These are phyloP conservation scores for Caenorhabditis tropicalis DNA, from an alignment of 1,140 invertebrate genomes.

Conservation along the genomic window DNA sequence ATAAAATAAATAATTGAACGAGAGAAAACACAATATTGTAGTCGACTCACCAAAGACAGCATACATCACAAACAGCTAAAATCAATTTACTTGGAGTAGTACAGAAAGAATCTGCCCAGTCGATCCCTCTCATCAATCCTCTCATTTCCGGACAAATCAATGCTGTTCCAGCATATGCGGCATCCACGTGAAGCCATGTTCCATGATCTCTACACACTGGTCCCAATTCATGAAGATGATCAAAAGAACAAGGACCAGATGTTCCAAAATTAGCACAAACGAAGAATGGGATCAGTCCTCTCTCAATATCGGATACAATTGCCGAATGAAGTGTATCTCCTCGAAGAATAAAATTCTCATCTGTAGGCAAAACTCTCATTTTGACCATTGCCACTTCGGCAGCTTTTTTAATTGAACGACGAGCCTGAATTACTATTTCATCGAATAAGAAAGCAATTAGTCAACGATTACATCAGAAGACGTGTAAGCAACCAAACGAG, in stretches of 20 bases:
- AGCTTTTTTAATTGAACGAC: conserved; percentile 26
- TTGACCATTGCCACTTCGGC: conserved; percentile 29
- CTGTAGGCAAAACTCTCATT: conserved; percentile 20
- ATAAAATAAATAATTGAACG: neutral
- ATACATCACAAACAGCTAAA: conserved; percentile 26
- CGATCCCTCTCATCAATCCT: conserved; percentile 12
- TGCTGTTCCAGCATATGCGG: conserved; percentile 15
- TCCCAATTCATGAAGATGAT: neutral
- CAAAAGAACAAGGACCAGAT: conserved; percentile 1
- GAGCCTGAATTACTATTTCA: too few species aligned
- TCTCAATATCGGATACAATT: neutral
- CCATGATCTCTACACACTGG: conserved; percentile 30
- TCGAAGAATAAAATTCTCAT: conserved; percentile 16
- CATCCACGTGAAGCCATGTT: conserved; percentile 28
- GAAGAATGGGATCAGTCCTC: conserved; percentile 10
- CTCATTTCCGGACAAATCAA: conserved; percentile 2
- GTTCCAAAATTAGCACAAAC: conserved; percentile 15
- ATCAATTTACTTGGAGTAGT: conserved; percentile 28
- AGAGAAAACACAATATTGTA: too few species aligned
- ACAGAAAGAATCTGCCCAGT: conserved; percentile 29
- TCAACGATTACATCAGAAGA: conserved; percentile 1
- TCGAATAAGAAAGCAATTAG: too few species aligned
- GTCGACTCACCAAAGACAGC: conserved; percentile 13
- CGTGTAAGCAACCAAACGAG: conserved; percentile 4
- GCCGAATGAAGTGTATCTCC: conserved; percentile 4